Evolutionary conservation across 2,888 invertebrate species (phyloP).

Genomic region (Polydrusus cervinus): DNA sequence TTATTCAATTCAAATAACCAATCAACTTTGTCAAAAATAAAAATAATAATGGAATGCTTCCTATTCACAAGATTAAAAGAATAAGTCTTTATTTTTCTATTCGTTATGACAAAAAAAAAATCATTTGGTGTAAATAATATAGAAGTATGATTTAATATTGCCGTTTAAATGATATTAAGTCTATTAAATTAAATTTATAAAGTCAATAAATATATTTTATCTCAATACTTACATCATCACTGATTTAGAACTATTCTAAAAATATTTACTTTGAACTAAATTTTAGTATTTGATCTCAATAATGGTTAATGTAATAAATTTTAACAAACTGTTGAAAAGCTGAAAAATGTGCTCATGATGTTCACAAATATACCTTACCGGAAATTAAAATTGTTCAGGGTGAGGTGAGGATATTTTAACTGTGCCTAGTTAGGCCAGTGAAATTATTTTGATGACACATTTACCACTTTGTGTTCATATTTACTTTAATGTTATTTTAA

Average conservation of each 20-base stretch:
- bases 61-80: too few species aligned
- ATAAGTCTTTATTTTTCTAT: too few species aligned
- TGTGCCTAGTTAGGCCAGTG: slow-evolving; percentile 68
- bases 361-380: slow-evolving; percentile 57
- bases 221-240: not conserved
- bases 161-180: not conserved
- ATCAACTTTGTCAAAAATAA: too few species aligned
- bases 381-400: slow-evolving; percentile 66
- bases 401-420: slow-evolving; percentile 68
- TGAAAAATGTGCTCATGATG: slow-evolving; percentile 7
- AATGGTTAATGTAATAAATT: slow-evolving; percentile 53
- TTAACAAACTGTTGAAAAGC: slow-evolving; percentile 40
- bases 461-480: slow-evolving; percentile 61
- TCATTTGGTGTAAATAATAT: too few species aligned
- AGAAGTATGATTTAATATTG: not conserved
- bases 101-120: too few species aligned
- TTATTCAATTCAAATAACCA: too few species aligned
- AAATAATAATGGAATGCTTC: too few species aligned
- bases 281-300: slow-evolving; percentile 59
- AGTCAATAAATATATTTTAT: not conserved
- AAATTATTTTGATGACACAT: slow-evolving; percentile 68
- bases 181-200: slow-evolving; percentile 2
- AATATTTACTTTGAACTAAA: slow-evolving; percentile 59
- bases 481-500: slow-evolving; percentile 58
- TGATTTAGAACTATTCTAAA: slow-evolving; percentile 39